phyloP scores from a whole-genome alignment of 2,888 invertebrate genomes.

The Eupithecia abbreviata region DNA sequence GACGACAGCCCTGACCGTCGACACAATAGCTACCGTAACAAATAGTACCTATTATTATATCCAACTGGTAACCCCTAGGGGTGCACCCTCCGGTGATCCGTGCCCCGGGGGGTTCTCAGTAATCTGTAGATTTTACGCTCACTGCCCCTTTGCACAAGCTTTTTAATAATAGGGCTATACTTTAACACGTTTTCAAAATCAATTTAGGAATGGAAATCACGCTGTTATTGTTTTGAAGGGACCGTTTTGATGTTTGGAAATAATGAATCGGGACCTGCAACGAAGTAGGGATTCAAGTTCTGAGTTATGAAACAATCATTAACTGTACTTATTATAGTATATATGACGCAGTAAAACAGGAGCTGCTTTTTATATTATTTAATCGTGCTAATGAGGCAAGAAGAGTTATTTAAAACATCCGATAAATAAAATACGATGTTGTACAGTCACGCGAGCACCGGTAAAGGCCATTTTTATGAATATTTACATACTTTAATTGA shows the following conservation, averaged over 20 bases:
- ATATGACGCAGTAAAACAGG: not conserved
- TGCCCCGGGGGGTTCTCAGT: constrained; percentile 65
- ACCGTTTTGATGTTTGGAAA: constrained; percentile 40
- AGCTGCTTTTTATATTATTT: constrained; percentile 6
- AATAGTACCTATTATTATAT: constrained; percentile 72
- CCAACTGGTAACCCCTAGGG: constrained; percentile 65
- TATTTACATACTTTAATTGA: constrained; percentile 32
- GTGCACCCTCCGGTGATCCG: constrained; percentile 60
- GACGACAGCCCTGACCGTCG: constrained; percentile 73
- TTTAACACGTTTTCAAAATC: constrained; percentile 74
- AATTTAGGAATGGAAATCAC: constrained; percentile 47
- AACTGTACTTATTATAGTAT: not conserved
- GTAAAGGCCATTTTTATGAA: constrained; percentile 29
- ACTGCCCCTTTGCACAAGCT: constrained; percentile 67
- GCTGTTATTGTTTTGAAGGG: constrained; percentile 46
- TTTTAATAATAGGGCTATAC: constrained; percentile 76
- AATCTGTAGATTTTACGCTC: constrained; percentile 84
- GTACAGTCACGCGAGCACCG: constrained; percentile 16
- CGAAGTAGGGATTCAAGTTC: constrained; percentile 6
- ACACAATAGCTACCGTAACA: constrained; percentile 77
- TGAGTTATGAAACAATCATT: not conserved
- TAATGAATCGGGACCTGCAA: constrained; percentile 21
- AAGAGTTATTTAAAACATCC: constrained; percentile 13
- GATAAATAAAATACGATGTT: constrained; percentile 5
- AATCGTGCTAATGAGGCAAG: constrained; percentile 8